These are phyloP conservation scores for Fabriciana adippe DNA, from an alignment of 2,888 invertebrate species.

Conservation along the genomic window DNA sequence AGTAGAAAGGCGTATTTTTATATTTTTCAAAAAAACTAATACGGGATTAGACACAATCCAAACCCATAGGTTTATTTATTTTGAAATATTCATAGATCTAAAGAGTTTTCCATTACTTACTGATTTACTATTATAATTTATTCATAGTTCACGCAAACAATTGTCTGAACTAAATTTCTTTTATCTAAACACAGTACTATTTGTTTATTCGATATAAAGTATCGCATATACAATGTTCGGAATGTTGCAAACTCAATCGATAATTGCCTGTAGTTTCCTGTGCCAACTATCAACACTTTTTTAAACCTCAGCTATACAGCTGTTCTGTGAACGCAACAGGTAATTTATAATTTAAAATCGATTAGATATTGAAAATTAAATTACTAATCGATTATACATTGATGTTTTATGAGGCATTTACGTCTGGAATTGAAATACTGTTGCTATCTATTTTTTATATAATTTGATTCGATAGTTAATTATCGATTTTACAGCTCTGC, in stretches of 20 bases:
- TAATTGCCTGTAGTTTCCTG: conserved; percentile 77
- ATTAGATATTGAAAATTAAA: too few relatives aligned
- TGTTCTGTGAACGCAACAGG: background rate
- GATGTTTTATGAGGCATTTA: too few relatives aligned
- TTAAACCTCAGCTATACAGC: conserved; percentile 33
- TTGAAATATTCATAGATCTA: too few relatives aligned
- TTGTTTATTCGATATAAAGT: conserved; percentile 27
- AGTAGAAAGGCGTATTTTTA: too few relatives aligned
- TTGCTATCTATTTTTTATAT: background rate
- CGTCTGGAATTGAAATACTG: background rate
- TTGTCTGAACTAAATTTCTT: conserved; percentile 7
- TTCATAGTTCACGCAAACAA: background rate
- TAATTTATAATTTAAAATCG: background rate
- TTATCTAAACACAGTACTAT: conserved; percentile 20
- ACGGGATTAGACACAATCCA: too few relatives aligned
- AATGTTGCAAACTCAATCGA: conserved; percentile 53
- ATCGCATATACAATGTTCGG: conserved; percentile 46
- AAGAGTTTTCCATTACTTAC: too few relatives aligned
- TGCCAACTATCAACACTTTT: conserved; percentile 65
- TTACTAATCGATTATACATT: too few relatives aligned
- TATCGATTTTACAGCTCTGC: too few relatives aligned
- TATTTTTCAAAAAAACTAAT: too few relatives aligned
- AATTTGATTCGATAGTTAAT: too few relatives aligned
- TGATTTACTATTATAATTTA: background rate
- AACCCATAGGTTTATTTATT: too few relatives aligned